A percentile compares a stretch with the other conserved stretches of the same genome.
phyloP scores from a whole-genome alignment of 2,113 vertebrate species.

The Falco punctatus region DNA sequence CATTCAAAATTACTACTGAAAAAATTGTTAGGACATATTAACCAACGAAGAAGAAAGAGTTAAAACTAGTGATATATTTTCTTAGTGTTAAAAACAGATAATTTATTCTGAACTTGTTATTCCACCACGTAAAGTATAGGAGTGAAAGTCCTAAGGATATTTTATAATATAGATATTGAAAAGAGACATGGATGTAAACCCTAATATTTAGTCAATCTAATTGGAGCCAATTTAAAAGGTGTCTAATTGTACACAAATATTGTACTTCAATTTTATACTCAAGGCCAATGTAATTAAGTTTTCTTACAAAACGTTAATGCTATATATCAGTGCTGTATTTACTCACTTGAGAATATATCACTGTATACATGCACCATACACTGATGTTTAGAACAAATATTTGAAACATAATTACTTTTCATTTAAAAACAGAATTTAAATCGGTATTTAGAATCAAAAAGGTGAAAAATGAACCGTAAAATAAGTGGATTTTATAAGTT shows the following conservation, averaged over 20 bases:
- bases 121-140: not conserved
- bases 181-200: not conserved
- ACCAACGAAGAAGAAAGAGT: not conserved
- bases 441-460: not conserved
- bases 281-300: not conserved
- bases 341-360: not conserved
- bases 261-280: not conserved
- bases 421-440: not conserved
- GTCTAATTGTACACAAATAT: not conserved
- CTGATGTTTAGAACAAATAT: not conserved
- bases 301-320: not conserved
- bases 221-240: not conserved
- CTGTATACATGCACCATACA: not conserved
- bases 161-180: not conserved
- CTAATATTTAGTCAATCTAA: not conserved
- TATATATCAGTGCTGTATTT: not conserved
- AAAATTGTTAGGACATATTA: not conserved
- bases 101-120: not conserved
- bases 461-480: conserved; percentile 3
- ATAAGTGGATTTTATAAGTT: not conserved
- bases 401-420: not conserved
- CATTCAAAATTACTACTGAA: not conserved
- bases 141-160: not conserved
- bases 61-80: not conserved
- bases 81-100: not conserved